A percentile compares a stretch with the other conserved stretches of the same genome.
Evolutionary conservation across 2,888 invertebrate species (phyloP).

Genomic region (Drosophila fungiperda): DNA sequence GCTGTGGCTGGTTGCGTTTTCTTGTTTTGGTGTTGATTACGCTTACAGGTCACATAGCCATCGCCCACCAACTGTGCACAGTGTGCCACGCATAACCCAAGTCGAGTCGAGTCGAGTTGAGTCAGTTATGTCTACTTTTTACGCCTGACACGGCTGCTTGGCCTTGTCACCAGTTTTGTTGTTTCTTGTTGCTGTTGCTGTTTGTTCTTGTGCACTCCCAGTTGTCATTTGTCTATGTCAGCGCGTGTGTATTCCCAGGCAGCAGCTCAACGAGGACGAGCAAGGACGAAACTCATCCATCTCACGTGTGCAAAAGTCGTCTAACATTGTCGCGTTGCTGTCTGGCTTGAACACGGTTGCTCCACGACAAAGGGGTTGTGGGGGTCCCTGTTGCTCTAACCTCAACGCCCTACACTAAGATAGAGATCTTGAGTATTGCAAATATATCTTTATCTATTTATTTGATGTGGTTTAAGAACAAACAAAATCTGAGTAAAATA

Average conservation of each 20-base stretch:
- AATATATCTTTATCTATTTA: not conserved
- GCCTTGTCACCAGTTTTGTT: conserved; percentile 48
- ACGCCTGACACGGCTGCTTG: conserved; percentile 56
- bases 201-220: conserved; percentile 45
- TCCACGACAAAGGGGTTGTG: conserved; percentile 13
- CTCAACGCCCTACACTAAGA: not conserved
- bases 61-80: conserved; percentile 44
- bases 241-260: conserved; percentile 50
- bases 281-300: conserved; percentile 51
- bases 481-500: not conserved
- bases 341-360: conserved; percentile 32
- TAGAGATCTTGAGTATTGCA: not conserved
- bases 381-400: not conserved
- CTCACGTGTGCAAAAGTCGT: conserved; percentile 43
- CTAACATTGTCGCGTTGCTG: conserved; percentile 56
- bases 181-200: conserved; percentile 10
- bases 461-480: not conserved
- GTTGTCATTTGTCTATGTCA: conserved; percentile 75
- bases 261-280: conserved; percentile 7
- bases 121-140: conserved; percentile 56
- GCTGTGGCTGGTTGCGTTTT: not conserved
- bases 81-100: conserved; percentile 10
- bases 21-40: conserved; percentile 58
- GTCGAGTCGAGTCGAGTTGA: conserved; percentile 11
- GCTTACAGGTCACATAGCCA: conserved; percentile 71